Conservation (phyloP, 2,797 vertebrate species). For the Danio albolineatus region DNA sequence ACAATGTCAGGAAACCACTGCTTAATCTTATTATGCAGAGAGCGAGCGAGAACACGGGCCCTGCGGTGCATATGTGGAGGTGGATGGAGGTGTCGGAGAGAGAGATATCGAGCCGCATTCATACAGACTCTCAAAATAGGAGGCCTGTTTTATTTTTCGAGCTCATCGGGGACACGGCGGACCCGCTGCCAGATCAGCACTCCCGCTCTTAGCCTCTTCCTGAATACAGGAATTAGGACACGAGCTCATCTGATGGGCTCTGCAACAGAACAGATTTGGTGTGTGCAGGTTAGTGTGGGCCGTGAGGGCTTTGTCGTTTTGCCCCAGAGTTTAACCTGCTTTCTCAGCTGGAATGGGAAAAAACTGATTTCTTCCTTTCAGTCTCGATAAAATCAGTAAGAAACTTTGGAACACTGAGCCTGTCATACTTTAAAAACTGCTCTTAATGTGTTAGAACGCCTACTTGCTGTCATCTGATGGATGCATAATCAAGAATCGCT, state of each 20-base stretch:
- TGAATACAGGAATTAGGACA: constrained; percentile 46
- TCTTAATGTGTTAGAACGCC: not conserved
- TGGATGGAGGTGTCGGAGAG: constrained; percentile 48
- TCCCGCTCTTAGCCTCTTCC: constrained; percentile 25
- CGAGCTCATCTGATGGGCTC: constrained; percentile 23
- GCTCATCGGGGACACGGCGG: constrained; percentile 25
- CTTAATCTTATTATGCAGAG: constrained; percentile 66
- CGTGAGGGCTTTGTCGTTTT: not conserved
- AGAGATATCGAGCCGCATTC: constrained; percentile 40
- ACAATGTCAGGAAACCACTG: constrained; percentile 60
- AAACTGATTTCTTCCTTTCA: constrained; percentile 7
- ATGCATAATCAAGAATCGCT: not conserved
- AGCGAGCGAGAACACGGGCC: constrained; percentile 50
- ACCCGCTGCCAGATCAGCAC: constrained; percentile 41
- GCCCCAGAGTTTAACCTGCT: constrained; percentile 3
- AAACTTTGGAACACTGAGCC: not conserved
- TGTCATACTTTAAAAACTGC: not conserved
- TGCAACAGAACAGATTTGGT: constrained; percentile 9
- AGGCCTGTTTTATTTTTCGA: constrained; percentile 43
- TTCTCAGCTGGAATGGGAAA: constrained; percentile 1
- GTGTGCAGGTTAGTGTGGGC: constrained; percentile 2
- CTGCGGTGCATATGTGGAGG: constrained; percentile 46
- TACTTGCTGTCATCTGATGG: not conserved
- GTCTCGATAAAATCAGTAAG: constrained; percentile 8
- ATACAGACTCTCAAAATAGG: constrained; percentile 39